Evolutionary conservation across 2,113 vertebrate species (phyloP).

Genomic region (Phrynosoma blainvillii): DNA sequence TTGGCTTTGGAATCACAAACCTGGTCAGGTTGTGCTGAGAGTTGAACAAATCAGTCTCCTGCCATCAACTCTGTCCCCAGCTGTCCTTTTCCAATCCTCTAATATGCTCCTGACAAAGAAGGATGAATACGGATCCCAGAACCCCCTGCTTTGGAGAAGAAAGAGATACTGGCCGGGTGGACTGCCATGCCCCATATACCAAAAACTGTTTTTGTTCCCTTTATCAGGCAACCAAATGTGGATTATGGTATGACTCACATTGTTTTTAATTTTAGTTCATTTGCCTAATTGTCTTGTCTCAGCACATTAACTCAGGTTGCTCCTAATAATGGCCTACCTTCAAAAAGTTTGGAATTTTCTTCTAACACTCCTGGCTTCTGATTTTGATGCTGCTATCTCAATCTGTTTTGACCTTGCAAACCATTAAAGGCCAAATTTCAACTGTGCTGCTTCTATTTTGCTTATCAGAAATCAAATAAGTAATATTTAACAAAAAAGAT

Average conservation of each 20-base stretch:
- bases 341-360: slow-evolving; percentile 25
- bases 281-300: slow-evolving; percentile 48
- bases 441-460: background rate
- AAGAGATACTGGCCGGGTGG: too few relatives aligned
- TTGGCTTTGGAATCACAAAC: too few relatives aligned
- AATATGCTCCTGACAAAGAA: too few relatives aligned
- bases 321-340: slow-evolving; percentile 36
- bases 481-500: slow-evolving; percentile 17
- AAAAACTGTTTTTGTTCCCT: slow-evolving; percentile 47
- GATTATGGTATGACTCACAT: slow-evolving; percentile 63
- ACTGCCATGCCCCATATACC: slow-evolving; percentile 52
- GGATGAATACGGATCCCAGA: too few relatives aligned
- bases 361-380: slow-evolving; percentile 8
- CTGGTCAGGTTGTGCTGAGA: too few relatives aligned
- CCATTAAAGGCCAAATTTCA: background rate
- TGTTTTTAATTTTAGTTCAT: slow-evolving; percentile 58
- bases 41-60: too few relatives aligned
- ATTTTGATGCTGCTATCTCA: background rate
- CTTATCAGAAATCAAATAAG: slow-evolving; percentile 5
- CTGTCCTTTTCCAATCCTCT: too few relatives aligned
- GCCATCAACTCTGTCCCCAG: too few relatives aligned
- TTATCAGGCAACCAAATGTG: slow-evolving; percentile 67
- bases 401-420: background rate
- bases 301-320: slow-evolving; percentile 56
- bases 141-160: too few relatives aligned